Evolutionary conservation across 1,140 invertebrate species (phyloP).

Genomic region (Cheumatopsyche charites): DNA sequence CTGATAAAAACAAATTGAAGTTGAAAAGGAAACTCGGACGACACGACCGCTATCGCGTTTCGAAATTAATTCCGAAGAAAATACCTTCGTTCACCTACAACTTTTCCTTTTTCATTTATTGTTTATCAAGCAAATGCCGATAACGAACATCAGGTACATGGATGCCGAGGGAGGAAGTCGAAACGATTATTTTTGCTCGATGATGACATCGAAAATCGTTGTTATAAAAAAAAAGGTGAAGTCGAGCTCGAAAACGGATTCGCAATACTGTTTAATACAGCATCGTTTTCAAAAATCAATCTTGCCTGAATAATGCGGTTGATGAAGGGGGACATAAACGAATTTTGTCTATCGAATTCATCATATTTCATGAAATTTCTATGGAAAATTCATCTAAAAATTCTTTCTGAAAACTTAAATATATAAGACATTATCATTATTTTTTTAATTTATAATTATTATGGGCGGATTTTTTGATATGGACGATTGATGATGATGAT

Average conservation of each 20-base stretch:
- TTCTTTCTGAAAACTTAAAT: no score
- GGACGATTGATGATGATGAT: no score
- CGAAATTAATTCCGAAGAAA: slow-evolving; percentile 4
- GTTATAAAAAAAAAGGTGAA: not conserved
- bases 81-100: no score
- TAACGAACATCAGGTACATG: no score
- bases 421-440: no score
- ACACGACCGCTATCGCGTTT: slow-evolving; percentile 2
- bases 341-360: not conserved
- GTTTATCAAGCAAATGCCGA: no score
- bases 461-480: no score
- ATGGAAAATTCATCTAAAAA: no score
- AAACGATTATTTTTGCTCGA: not conserved
- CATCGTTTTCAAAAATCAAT: slow-evolving; percentile 14
- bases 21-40: not conserved
- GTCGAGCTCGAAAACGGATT: slow-evolving; percentile 13
- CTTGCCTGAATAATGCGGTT: slow-evolving; percentile 17
- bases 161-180: no score
- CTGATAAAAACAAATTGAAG: slow-evolving; percentile 15
- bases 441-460: no score
- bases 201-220: not conserved
- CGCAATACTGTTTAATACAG: slow-evolving; percentile 10
- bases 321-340: slow-evolving; percentile 7
- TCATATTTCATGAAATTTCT: no score
- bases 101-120: no score